phyloP scores from a whole-genome alignment of 2,113 vertebrate genomes.

The Etheostoma cragini region DNA sequence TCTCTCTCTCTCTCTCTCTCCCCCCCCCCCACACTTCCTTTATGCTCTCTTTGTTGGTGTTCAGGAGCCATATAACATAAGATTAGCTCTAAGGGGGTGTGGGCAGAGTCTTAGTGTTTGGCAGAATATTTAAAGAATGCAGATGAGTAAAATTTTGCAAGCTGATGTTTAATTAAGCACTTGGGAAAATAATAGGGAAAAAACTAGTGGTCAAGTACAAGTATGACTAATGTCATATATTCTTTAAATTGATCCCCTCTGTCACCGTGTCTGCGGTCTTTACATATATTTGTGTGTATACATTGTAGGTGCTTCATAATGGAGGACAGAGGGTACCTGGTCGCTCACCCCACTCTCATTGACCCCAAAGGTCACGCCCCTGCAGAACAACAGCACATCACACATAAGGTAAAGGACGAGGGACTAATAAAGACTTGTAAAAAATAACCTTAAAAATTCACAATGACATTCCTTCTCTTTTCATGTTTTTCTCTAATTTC shows the following conservation, averaged over 20 bases:
- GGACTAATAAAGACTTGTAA: neutral
- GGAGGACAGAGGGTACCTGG: slow-evolving; percentile 98
- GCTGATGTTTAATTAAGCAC: neutral
- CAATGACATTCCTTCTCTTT: neutral
- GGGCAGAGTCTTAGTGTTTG: slow-evolving; percentile 33
- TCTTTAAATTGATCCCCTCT: neutral
- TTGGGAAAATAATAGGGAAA: neutral
- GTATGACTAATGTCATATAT: neutral
- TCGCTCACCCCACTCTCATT: slow-evolving; percentile 98
- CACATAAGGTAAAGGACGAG: slow-evolving; percentile 90
- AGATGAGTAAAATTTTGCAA: slow-evolving; percentile 10
- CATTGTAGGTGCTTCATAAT: slow-evolving; percentile 95
- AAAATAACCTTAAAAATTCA: neutral
- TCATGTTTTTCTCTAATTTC: neutral
- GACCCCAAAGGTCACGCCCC: slow-evolving; percentile 98
- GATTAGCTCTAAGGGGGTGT: slow-evolving; percentile 71
- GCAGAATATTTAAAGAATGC: slow-evolving; percentile 20
- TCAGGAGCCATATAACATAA: slow-evolving; percentile 73
- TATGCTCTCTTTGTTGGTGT: slow-evolving; percentile 59
- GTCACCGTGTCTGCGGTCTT: neutral
- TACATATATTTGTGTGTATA: slow-evolving; percentile 28
- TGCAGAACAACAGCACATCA: slow-evolving; percentile 98
- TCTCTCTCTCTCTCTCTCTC: slow-evolving; percentile 24
- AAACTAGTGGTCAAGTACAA: neutral
- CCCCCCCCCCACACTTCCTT: slow-evolving; percentile 29